These are phyloP conservation scores for Terrapene triunguis DNA, from an alignment of 2,113 vertebrate genomes.

Conservation along the genomic window DNA sequence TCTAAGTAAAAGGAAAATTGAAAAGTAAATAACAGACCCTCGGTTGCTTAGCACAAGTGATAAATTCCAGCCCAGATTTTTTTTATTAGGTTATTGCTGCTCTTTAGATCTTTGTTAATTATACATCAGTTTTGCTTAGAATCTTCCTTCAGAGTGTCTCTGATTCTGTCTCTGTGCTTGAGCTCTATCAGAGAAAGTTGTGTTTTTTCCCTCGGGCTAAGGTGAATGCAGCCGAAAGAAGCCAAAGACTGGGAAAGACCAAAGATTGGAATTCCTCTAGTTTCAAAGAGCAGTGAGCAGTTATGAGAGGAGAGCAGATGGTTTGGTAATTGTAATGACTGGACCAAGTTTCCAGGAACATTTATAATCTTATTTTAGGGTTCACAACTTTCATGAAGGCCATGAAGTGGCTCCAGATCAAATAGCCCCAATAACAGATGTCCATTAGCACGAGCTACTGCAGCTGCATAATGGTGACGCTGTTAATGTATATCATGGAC, in stretches of 20 bases:
- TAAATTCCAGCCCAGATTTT: not conserved
- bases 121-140: not conserved
- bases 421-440: rapidly evolving
- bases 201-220: not conserved
- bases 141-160: not conserved
- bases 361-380: not conserved
- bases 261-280: not conserved
- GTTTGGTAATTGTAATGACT: rapidly evolving
- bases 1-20: not conserved
- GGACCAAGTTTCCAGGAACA: not conserved
- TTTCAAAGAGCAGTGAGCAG: rapidly evolving
- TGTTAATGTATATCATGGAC: not conserved
- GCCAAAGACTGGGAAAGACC: not conserved
- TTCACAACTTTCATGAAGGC: not conserved
- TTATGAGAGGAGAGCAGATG: not conserved
- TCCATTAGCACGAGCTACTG: not conserved
- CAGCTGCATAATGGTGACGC: not conserved
- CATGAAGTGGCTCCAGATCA: not conserved
- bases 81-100: not conserved
- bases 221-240: not conserved
- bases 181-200: not conserved
- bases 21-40: not conserved
- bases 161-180: not conserved
- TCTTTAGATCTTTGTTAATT: not conserved
- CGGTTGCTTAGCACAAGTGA: not conserved